A percentile compares a stretch with the other conserved stretches of the same genome.
These are phyloP conservation scores for Hyles euphorbiae DNA, from an alignment of 1,140 invertebrate species.

Conservation along the genomic window DNA sequence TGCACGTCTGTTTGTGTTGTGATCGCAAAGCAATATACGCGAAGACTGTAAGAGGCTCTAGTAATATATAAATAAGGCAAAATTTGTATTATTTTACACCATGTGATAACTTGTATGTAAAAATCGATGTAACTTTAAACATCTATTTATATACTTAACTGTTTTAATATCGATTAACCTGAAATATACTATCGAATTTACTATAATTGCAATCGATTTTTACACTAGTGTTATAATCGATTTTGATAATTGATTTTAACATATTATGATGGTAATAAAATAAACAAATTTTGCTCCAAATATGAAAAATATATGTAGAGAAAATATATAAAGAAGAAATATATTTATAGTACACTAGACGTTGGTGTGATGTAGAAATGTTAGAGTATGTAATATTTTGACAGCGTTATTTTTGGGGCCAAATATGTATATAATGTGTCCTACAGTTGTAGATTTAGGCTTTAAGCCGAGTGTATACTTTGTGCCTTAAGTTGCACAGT, in stretches of 20 bases:
- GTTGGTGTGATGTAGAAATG: conserved; percentile 23
- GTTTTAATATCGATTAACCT: no score
- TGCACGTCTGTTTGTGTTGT: conserved; percentile 19
- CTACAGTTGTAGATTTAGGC: conserved; percentile 12
- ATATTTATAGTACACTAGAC: conserved; percentile 3
- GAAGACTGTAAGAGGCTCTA: conserved; percentile 60
- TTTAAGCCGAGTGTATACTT: conserved; percentile 12
- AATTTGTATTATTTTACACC: background rate
- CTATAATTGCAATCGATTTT: no score
- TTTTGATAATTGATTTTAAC: no score
- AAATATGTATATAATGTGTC: conserved; percentile 21
- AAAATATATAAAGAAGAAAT: background rate
- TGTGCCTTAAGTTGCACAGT: conserved; percentile 10
- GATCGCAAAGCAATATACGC: conserved; percentile 37
- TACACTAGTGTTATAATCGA: no score
- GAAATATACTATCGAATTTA: no score
- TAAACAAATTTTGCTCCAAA: background rate
- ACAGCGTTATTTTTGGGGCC: conserved; percentile 54
- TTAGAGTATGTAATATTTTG: conserved; percentile 8
- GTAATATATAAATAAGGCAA: conserved; percentile 22
- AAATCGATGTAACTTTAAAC: no score
- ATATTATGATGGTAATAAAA: background rate
- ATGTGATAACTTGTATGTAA: no score
- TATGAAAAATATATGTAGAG: background rate
- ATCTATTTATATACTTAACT: no score